Conservation (phyloP, 2,113 vertebrate species). For the Hippotragus niger region DNA sequence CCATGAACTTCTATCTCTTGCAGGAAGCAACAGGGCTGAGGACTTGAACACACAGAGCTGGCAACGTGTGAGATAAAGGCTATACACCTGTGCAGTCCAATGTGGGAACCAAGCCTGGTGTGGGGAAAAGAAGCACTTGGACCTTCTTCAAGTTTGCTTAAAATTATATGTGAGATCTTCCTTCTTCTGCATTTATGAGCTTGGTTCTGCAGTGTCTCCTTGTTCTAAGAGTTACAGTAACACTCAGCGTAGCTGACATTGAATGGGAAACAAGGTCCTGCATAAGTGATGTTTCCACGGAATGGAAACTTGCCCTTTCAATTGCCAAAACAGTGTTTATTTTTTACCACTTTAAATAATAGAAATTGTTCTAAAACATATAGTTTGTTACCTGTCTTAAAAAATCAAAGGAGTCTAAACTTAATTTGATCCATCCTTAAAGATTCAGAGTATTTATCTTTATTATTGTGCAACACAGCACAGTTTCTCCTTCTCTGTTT, state of each 20-base stretch:
- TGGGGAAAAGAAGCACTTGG: not conserved
- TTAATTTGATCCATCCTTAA: not conserved
- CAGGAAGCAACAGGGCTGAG: not conserved
- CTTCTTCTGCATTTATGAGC: not conserved
- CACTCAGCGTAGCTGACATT: not conserved
- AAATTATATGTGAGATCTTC: not conserved
- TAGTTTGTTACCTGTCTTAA: not conserved
- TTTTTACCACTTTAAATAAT: not conserved
- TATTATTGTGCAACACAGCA: not conserved
- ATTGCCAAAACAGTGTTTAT: not conserved
- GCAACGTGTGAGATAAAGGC: not conserved
- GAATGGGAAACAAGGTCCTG: not conserved
- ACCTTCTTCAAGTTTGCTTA: not conserved
- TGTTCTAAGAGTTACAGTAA: not conserved
- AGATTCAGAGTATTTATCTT: not conserved
- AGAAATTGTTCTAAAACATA: not conserved
- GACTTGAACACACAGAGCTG: not conserved
- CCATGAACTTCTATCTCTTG: not conserved
- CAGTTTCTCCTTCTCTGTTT: not conserved
- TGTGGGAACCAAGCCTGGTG: not conserved
- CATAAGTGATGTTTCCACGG: not conserved
- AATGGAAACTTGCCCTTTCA: not conserved
- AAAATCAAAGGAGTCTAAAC: not conserved
- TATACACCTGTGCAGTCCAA: not conserved
- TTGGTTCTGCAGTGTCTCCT: not conserved